Evolutionary conservation across 64 coral and sea anemone genomes (phyloP).

Genomic region (Anthopleura sola): DNA sequence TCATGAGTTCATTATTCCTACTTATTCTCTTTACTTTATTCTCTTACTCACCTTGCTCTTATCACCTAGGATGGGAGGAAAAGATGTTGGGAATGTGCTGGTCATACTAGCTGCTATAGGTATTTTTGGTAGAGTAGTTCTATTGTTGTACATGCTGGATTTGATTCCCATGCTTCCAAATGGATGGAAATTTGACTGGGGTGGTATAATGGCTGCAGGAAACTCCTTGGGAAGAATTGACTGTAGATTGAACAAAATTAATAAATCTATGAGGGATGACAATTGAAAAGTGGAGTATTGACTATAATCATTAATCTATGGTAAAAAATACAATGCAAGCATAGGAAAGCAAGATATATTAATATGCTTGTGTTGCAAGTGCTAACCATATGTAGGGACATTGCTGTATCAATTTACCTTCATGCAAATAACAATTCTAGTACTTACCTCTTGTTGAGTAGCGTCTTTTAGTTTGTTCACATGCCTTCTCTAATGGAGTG

Average conservation of each 20-base stretch:
- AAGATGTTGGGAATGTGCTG: slow-evolving; percentile 73
- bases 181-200: slow-evolving; percentile 48
- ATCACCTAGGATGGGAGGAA: slow-evolving; percentile 73
- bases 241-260: slow-evolving; percentile 15
- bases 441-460: neutral
- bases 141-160: slow-evolving; percentile 33
- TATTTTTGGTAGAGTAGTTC: slow-evolving; percentile 84
- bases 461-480: slow-evolving; percentile 36
- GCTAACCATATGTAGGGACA: too few species aligned
- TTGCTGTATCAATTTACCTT: too few species aligned
- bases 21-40: neutral
- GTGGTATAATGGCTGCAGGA: slow-evolving; percentile 45
- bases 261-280: neutral
- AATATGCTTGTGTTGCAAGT: too few species aligned
- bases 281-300: neutral
- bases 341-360: too few species aligned
- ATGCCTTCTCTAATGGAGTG: slow-evolving; percentile 42
- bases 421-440: neutral
- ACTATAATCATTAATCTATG: neutral
- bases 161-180: slow-evolving; percentile 37
- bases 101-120: slow-evolving; percentile 60
- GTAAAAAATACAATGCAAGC: neutral
- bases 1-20: too few species aligned
- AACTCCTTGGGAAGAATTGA: slow-evolving; percentile 75
- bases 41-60: slow-evolving; percentile 75